phyloP scores from a whole-genome alignment of 2,888 invertebrate genomes.

The Lepetodrilus schrolli region DNA sequence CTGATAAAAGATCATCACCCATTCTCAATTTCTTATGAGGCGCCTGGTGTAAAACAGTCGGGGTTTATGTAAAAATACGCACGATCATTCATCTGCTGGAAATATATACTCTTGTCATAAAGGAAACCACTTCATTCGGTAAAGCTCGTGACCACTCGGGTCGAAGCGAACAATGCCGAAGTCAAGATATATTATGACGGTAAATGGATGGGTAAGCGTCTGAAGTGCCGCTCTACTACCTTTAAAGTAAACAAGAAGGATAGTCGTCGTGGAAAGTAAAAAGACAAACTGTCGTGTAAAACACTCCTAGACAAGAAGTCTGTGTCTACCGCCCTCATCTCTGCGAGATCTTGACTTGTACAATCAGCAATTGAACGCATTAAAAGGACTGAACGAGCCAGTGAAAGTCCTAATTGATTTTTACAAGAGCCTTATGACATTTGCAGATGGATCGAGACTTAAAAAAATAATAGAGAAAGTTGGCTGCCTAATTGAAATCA shows the following conservation, averaged over 20 bases:
- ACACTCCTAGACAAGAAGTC: constrained; percentile 3
- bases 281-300: not conserved
- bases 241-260: not conserved
- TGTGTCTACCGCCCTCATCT: not conserved
- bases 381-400: not conserved
- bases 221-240: not conserved
- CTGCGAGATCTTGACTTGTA: not conserved
- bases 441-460: not conserved
- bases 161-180: constrained; percentile 11
- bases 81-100: not conserved
- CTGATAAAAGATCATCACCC: not conserved
- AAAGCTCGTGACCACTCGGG: constrained; percentile 19
- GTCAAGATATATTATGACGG: not conserved
- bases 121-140: constrained; percentile 9
- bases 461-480: too few species aligned
- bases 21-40: not conserved
- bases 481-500: too few species aligned
- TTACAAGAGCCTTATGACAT: not conserved
- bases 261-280: not conserved
- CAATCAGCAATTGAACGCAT: constrained; percentile 11
- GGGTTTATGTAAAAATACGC: not conserved
- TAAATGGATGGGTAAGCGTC: not conserved
- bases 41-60: not conserved
- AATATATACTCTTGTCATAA: not conserved
- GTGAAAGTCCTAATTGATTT: not conserved